Conservation (phyloP, 23 tunicate species). For the Halocynthia aurantium region DNA sequence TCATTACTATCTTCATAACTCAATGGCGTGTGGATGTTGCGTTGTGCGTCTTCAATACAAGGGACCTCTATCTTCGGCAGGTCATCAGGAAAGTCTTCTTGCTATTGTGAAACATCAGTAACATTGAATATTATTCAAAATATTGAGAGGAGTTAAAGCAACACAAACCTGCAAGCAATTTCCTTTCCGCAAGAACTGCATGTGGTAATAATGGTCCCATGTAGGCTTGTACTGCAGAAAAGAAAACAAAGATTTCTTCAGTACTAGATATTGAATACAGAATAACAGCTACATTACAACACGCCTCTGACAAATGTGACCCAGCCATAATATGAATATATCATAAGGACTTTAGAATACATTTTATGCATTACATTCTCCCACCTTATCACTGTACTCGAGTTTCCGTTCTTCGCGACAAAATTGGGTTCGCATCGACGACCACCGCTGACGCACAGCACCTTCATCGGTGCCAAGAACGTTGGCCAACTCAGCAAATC, state of each 20-base stretch:
- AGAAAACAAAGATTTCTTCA: not conserved
- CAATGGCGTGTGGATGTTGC: too few species aligned
- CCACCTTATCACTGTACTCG: not conserved
- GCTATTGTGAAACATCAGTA: too few species aligned
- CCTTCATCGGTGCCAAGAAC: constrained; percentile 21
- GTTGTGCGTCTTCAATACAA: too few species aligned
- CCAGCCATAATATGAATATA: too few species aligned
- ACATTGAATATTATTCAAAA: too few species aligned
- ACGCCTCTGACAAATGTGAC: not conserved
- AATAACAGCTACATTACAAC: not conserved
- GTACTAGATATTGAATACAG: not conserved
- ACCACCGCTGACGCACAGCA: constrained; percentile 25
- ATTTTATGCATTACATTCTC: too few species aligned
- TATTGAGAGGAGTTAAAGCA: too few species aligned
- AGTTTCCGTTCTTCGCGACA: constrained; percentile 28
- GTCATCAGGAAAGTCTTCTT: too few species aligned
- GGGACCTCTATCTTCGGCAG: too few species aligned
- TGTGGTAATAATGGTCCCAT: constrained; percentile 17
- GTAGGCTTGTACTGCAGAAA: constrained; percentile 29
- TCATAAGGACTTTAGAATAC: too few species aligned
- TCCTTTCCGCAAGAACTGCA: constrained; percentile 18
- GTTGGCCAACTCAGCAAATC: constrained; percentile 14
- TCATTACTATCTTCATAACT: too few species aligned
- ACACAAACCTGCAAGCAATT: too few species aligned
- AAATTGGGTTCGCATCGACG: constrained; percentile 29